phyloP scores from a whole-genome alignment of 2,113 vertebrate species.

The Eulemur macaco region DNA sequence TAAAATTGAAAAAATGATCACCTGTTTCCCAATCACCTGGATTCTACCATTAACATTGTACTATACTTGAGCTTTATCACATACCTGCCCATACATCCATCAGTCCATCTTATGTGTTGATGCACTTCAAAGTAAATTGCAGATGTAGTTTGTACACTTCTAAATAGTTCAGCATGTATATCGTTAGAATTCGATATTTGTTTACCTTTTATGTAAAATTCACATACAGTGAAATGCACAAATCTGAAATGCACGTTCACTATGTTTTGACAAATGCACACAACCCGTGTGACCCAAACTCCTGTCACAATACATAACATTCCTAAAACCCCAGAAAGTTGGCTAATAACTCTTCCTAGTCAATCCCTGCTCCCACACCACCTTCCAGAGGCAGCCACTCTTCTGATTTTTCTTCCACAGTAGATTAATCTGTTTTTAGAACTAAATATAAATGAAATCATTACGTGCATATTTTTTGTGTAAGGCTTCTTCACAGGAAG shows the following conservation, averaged over 20 bases:
- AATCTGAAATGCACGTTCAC: neutral
- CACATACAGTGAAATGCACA: neutral
- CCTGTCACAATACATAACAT: neutral
- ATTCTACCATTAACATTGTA: neutral
- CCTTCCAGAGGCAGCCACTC: conserved; percentile 11
- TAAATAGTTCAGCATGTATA: neutral
- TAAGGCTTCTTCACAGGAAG: neutral
- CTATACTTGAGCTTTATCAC: neutral
- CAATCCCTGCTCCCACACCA: neutral
- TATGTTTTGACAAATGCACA: neutral
- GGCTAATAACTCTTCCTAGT: neutral
- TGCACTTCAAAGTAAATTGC: conserved; percentile 3
- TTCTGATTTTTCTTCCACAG: neutral
- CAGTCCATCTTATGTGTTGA: neutral
- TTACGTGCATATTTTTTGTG: neutral
- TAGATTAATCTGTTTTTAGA: conserved; percentile 10
- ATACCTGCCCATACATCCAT: neutral
- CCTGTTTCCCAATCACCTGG: neutral
- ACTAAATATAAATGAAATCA: conserved; percentile 1
- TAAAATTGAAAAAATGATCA: neutral
- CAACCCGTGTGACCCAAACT: neutral
- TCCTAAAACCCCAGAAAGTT: neutral
- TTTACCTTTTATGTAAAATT: conserved; percentile 6
- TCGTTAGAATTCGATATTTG: neutral
- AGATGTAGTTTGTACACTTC: neutral